A percentile compares a stretch with the other conserved stretches of the same genome.
Conservation (phyloP, 2,888 invertebrate genomes). For the Caenorhabditis doughertyi region DNA sequence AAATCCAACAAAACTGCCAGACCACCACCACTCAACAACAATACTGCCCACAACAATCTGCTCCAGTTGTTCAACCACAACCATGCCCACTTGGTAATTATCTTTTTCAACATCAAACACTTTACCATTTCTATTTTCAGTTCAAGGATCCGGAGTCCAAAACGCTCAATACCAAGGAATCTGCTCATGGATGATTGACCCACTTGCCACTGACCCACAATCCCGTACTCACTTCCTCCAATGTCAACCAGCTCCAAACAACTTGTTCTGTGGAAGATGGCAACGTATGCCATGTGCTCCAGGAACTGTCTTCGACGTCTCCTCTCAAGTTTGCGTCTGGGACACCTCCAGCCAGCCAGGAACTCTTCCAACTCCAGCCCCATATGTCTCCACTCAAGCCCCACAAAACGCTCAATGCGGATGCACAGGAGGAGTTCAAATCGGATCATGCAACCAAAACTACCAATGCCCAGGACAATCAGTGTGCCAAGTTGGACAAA, state of each 20-base stretch:
- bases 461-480: constrained; percentile 82
- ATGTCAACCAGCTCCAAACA: constrained; percentile 82
- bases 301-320: constrained; percentile 81
- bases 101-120: neutral
- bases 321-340: constrained; percentile 73
- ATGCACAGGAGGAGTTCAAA: constrained; percentile 82
- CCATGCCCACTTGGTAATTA: constrained; percentile 79
- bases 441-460: constrained; percentile 81
- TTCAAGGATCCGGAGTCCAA: constrained; percentile 78
- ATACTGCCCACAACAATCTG: constrained; percentile 79
- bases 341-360: constrained; percentile 69
- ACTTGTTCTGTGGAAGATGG: constrained; percentile 82
- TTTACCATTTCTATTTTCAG: constrained; percentile 61
- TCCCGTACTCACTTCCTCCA: constrained; percentile 78
- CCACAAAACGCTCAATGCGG: constrained; percentile 75
- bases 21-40: constrained; percentile 81
- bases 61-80: constrained; percentile 80
- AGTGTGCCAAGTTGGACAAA: constrained; percentile 81
- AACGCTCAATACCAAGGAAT: constrained; percentile 82
- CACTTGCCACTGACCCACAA: constrained; percentile 80
- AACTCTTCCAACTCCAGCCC: constrained; percentile 75
- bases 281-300: constrained; percentile 82
- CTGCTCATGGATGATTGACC: constrained; percentile 83
- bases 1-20: constrained; percentile 75
- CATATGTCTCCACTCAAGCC: constrained; percentile 74